phyloP scores from a whole-genome alignment of 2,888 invertebrate species.

The Steromphala cineraria region DNA sequence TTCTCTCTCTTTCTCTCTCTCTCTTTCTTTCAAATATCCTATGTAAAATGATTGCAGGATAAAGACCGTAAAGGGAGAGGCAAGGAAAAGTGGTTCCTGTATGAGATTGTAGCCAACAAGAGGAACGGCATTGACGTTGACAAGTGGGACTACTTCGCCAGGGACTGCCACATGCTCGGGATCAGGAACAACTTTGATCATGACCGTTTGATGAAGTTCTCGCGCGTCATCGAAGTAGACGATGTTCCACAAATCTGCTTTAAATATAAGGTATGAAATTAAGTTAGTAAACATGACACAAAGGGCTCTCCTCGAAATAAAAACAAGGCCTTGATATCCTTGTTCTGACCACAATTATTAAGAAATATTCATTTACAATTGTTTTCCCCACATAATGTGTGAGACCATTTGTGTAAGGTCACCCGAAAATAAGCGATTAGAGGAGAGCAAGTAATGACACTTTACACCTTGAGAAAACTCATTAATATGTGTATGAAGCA shows the following conservation, averaged over 20 bases:
- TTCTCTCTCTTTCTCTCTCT: too few relatives aligned
- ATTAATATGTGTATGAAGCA: too few relatives aligned
- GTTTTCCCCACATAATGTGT: too few relatives aligned
- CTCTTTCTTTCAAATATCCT: background rate
- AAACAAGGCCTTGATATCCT: too few relatives aligned
- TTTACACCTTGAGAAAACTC: too few relatives aligned
- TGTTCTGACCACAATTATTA: too few relatives aligned
- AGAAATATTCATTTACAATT: too few relatives aligned
- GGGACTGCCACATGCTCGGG: conserved; percentile 78
- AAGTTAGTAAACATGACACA: background rate
- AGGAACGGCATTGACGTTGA: conserved; percentile 81
- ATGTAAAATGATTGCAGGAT: conserved; percentile 34
- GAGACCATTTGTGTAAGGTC: too few relatives aligned
- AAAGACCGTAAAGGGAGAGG: conserved; percentile 63
- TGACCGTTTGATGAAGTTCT: conserved; percentile 74
- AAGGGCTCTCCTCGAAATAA: too few relatives aligned
- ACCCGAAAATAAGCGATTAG: too few relatives aligned
- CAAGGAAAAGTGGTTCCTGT: conserved; percentile 77
- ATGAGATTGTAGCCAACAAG: conserved; percentile 80
- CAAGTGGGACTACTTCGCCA: conserved; percentile 82
- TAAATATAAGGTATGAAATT: conserved; percentile 74
- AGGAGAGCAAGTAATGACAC: too few relatives aligned
- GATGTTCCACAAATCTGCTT: conserved; percentile 67
- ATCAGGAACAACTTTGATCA: conserved; percentile 76
- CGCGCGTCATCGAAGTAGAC: conserved; percentile 64